Percentiles rank a stretch among this genome's conserved stretches.
These are phyloP conservation scores for Halichondria panicea DNA, from an alignment of 37 sponge, comb jelly and placozoan genomes.

Conservation along the genomic window DNA sequence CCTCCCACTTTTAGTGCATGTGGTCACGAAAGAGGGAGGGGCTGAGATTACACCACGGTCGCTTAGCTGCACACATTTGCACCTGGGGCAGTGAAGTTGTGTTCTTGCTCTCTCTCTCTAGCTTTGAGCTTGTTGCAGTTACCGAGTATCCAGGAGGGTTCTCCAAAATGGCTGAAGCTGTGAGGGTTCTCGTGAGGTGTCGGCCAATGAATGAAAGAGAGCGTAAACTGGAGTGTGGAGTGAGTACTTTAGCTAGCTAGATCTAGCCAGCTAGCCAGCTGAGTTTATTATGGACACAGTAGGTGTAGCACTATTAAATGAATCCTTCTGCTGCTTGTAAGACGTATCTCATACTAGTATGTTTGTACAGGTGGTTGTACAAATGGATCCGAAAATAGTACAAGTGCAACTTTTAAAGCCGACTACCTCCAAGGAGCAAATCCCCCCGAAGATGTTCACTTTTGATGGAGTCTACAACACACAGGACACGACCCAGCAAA, in stretches of 20 bases:
- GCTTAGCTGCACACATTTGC: background rate
- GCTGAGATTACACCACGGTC: background rate
- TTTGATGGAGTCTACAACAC: conserved; percentile 92
- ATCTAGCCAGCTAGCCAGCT: too few species aligned
- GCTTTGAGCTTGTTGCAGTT: too few species aligned
- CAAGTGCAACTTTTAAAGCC: conserved; percentile 85
- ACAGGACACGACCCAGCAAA: conserved; percentile 75
- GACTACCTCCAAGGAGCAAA: conserved; percentile 12
- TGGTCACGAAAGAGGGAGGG: background rate
- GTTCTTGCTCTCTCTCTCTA: too few species aligned
- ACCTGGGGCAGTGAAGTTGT: background rate
- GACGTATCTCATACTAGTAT: background rate
- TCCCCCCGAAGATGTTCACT: conserved; percentile 80
- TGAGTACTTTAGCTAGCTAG: conserved; percentile 17
- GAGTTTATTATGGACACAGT: too few species aligned
- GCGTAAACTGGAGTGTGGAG: conserved; percentile 71
- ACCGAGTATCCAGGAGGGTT: too few species aligned
- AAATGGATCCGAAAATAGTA: conserved; percentile 67
- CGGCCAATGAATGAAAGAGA: conserved; percentile 94
- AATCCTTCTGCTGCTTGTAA: background rate
- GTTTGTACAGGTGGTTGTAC: conserved; percentile 42
- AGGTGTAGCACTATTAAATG: too few species aligned
- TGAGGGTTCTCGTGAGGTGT: conserved; percentile 95
- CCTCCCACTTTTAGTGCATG: background rate
- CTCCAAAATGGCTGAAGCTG: conserved; percentile 76